phyloP scores from a whole-genome alignment of 2,797 vertebrate species.

The Loriculus beryllinus region DNA sequence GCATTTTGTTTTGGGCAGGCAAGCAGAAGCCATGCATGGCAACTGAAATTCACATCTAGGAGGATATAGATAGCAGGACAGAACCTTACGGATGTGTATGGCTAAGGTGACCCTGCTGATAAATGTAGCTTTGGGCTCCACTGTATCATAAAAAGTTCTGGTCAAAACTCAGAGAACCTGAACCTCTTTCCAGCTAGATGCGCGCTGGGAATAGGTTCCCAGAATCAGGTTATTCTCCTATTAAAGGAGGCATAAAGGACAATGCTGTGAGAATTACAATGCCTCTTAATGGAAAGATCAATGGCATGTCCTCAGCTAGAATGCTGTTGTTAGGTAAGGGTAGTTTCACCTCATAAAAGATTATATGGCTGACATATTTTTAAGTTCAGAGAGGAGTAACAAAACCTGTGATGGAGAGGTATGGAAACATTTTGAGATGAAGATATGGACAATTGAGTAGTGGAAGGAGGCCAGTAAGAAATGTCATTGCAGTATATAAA shows the following conservation, averaged over 20 bases:
- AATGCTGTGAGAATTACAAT: conserved; percentile 26
- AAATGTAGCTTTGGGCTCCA: not conserved
- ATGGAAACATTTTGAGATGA: conserved; percentile 21
- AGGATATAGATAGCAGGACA: not conserved
- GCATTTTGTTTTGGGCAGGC: not conserved
- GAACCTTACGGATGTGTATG: rapidly evolving
- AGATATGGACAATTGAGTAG: conserved; percentile 21
- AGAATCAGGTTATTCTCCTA: conserved; percentile 33
- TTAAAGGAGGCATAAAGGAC: conserved; percentile 19
- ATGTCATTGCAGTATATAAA: conserved; percentile 43
- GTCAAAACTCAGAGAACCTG: not conserved
- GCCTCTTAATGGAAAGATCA: conserved; percentile 61
- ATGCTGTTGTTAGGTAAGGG: conserved; percentile 44
- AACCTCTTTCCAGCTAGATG: not conserved
- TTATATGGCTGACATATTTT: conserved; percentile 60
- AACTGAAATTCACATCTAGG: not conserved
- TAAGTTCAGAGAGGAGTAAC: conserved; percentile 15
- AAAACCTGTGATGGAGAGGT: conserved; percentile 36
- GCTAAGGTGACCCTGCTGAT: not conserved
- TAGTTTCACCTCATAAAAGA: conserved; percentile 60
- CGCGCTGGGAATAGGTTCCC: conserved; percentile 19
- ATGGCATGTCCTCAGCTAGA: conserved; percentile 27
- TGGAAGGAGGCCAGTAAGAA: conserved; percentile 11
- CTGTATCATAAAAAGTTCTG: not conserved
- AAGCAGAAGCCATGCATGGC: not conserved